These are phyloP conservation scores for Corythornis leucogaster DNA, from an alignment of 2,797 vertebrate species.

Conservation along the genomic window DNA sequence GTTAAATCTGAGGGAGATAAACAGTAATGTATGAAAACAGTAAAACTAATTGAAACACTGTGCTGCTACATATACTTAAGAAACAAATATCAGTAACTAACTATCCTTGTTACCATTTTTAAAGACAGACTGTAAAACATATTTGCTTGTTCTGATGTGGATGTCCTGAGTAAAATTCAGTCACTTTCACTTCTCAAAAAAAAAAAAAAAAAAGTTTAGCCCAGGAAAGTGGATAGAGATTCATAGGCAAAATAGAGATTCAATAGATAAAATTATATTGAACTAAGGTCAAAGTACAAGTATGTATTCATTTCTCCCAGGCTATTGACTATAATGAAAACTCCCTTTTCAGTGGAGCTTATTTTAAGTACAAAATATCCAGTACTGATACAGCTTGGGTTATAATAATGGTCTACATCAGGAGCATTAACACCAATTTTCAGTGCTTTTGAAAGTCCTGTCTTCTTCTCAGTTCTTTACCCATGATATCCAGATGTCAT, in stretches of 20 bases:
- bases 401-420: background rate
- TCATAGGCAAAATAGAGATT: too few species aligned
- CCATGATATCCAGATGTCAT: background rate
- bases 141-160: background rate
- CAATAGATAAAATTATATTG: background rate
- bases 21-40: background rate
- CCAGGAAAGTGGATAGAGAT: background rate
- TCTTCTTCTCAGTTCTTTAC: background rate
- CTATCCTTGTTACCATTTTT: background rate
- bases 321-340: background rate
- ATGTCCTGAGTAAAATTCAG: background rate
- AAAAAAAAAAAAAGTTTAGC: background rate
- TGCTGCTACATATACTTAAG: background rate
- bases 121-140: background rate
- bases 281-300: background rate
- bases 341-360: background rate
- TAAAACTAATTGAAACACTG: background rate
- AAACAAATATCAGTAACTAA: background rate
- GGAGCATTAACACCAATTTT: background rate
- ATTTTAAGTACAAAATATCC: background rate
- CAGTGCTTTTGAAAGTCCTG: background rate
- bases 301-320: background rate
- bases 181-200: background rate
- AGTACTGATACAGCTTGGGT: background rate
- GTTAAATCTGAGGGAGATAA: background rate